phyloP scores from a whole-genome alignment of 2,113 vertebrate species.

The Pomatostomus ruficeps region DNA sequence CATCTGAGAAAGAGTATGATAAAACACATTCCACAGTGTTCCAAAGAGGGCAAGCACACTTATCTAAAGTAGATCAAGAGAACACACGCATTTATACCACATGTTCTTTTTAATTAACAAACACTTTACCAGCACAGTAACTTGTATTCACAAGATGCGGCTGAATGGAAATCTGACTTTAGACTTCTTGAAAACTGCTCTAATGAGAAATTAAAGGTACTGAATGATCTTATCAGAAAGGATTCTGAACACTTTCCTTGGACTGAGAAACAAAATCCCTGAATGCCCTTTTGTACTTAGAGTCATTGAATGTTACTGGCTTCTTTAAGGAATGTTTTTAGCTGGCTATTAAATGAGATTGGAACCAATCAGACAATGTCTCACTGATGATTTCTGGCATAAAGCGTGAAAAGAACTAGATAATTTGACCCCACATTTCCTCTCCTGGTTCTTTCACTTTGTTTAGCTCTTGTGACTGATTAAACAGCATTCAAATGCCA shows the following conservation, averaged over 20 bases:
- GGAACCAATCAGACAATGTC: slow-evolving; percentile 44
- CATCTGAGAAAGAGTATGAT: background rate
- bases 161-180: slow-evolving; percentile 57
- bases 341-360: slow-evolving; percentile 51
- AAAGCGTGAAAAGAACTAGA: slow-evolving; percentile 44
- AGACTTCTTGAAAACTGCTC: slow-evolving; percentile 48
- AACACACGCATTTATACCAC: background rate
- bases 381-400: slow-evolving; percentile 23
- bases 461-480: background rate
- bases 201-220: slow-evolving; percentile 72
- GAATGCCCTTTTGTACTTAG: slow-evolving; percentile 65
- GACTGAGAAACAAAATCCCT: slow-evolving; percentile 69
- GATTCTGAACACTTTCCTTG: slow-evolving; percentile 47
- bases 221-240: slow-evolving; percentile 55
- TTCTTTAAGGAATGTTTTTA: slow-evolving; percentile 35
- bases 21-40: background rate
- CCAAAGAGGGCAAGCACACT: background rate
- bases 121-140: slow-evolving; percentile 63
- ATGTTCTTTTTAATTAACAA: slow-evolving; percentile 60
- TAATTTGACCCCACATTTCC: slow-evolving; percentile 44
- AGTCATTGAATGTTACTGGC: slow-evolving; percentile 26
- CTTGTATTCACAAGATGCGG: slow-evolving; percentile 63
- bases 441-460: slow-evolving; percentile 12
- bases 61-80: slow-evolving; percentile 63
- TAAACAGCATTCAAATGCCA: background rate